Conservation (phyloP, 2,797 vertebrate genomes). For the Simalia tracyae region DNA sequence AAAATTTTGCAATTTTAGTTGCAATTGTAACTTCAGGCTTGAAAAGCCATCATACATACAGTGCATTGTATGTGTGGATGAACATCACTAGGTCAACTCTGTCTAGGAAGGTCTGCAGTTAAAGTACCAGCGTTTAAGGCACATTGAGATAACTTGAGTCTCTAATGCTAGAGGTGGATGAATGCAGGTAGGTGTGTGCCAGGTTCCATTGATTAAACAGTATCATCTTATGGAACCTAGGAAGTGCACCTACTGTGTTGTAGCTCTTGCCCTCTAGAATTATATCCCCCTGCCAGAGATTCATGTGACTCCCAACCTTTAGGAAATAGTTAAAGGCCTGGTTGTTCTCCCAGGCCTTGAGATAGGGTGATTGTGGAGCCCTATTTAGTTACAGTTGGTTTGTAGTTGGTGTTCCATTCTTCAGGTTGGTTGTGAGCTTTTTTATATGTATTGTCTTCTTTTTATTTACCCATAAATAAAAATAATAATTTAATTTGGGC, state of each 20-base stretch:
- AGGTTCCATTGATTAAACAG: not conserved
- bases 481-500: not conserved
- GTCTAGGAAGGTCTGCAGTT: not conserved
- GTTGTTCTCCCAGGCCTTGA: not conserved
- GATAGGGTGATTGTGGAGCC: not conserved
- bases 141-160: not conserved
- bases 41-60: not conserved
- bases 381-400: not conserved
- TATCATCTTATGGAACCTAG: not conserved
- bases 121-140: not conserved
- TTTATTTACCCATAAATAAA: not conserved
- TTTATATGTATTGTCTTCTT: too few species aligned
- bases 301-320: not conserved
- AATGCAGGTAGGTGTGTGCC: not conserved
- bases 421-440: not conserved
- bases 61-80: not conserved
- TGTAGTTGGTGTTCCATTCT: not conserved
- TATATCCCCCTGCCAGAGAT: not conserved
- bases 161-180: not conserved
- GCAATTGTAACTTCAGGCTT: not conserved
- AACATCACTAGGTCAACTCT: not conserved
- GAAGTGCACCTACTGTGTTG: not conserved
- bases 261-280: not conserved
- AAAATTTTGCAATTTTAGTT: not conserved
- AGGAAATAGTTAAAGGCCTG: not conserved